Evolutionary conservation across 2,113 vertebrate genomes (phyloP), one percentile per base, ranked within the genome.

Genomic region (Cromileptes altivelis): DNA sequence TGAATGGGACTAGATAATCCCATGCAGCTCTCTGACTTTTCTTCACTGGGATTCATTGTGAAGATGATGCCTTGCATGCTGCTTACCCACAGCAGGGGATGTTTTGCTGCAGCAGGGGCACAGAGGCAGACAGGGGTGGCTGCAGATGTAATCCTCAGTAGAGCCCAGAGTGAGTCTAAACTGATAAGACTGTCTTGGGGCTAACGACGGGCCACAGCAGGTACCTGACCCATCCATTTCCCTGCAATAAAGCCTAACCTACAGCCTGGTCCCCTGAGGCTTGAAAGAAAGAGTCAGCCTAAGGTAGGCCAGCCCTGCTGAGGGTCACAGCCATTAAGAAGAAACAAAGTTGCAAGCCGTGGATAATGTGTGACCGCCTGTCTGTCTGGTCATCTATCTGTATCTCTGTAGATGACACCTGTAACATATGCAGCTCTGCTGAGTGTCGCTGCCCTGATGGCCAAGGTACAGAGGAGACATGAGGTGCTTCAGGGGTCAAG

Each of bases 141-240:
- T 82, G 72, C 78, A 88, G 84, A 86, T 82, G 89, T 89, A 89
- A 93, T 92, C 85, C 81, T 65, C 80, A 88, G 90, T 79, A 86
- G 83, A 87, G 58, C 56, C 56, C 78, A 91, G 81, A 88, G 85
- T 90, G 88, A 89, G 73, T 68, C 78, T 49, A 83, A 87, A 30
- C 78, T 92, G 91, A 93, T 92, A 91, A 91, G 83, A 60, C 84
- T 55, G 85, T 90, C 86, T 88, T 73, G n/a, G 69, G 92, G 85
- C 91, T 93, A 94, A 91, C 82, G 89, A 94, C 91, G 85, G 90
- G 86, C 92, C 93, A 91, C 93, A 86, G 86, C 94, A 92, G 92
- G 93, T 84, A 91, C 83, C 91, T 83, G 83, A 93, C 90, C 93
- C 88, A 82, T 94, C 93, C 89, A 89, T 93, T 95, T 93, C 91